phyloP scores from a whole-genome alignment of 2,888 invertebrate species.

The Troides aeacus region DNA sequence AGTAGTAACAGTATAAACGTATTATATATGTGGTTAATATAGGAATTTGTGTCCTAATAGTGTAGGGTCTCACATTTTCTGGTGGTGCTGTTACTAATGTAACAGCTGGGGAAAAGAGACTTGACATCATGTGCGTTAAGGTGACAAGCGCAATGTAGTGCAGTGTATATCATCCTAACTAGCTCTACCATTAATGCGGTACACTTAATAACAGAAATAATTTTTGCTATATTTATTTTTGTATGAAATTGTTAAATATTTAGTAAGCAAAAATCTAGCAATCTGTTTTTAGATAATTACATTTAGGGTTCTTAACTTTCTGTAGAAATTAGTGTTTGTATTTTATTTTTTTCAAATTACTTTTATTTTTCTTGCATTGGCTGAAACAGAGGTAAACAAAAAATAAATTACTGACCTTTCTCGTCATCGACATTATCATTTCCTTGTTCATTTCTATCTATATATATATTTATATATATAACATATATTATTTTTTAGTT shows the following conservation, averaged over 20 bases:
- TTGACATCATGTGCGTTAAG: too few species aligned
- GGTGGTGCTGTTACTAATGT: too few species aligned
- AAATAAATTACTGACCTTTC: conserved; percentile 41
- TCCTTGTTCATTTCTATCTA: conserved; percentile 47
- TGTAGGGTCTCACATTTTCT: too few species aligned
- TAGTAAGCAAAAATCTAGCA: too few species aligned
- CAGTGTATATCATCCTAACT: too few species aligned
- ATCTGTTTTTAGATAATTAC: too few species aligned
- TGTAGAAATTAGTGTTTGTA: conserved; percentile 42
- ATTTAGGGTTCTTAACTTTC: neutral
- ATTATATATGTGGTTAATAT: neutral
- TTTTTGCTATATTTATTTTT: too few species aligned
- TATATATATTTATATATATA: conserved; percentile 14
- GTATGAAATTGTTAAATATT: too few species aligned
- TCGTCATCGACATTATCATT: conserved; percentile 56
- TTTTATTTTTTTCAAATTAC: conserved; percentile 37
- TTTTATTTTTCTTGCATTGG: conserved; percentile 66
- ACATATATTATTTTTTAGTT: conserved; percentile 32
- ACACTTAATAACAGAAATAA: too few species aligned
- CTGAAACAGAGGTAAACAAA: conserved; percentile 74
- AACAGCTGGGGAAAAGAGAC: too few species aligned
- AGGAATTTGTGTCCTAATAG: neutral
- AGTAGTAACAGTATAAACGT: neutral
- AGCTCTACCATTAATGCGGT: too few species aligned
- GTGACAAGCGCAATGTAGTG: too few species aligned